Percentiles rank a stretch among this genome's conserved stretches.
These are phyloP conservation scores for Gadus chalcogrammus DNA, from an alignment of 2,113 vertebrate species.

Conservation along the genomic window DNA sequence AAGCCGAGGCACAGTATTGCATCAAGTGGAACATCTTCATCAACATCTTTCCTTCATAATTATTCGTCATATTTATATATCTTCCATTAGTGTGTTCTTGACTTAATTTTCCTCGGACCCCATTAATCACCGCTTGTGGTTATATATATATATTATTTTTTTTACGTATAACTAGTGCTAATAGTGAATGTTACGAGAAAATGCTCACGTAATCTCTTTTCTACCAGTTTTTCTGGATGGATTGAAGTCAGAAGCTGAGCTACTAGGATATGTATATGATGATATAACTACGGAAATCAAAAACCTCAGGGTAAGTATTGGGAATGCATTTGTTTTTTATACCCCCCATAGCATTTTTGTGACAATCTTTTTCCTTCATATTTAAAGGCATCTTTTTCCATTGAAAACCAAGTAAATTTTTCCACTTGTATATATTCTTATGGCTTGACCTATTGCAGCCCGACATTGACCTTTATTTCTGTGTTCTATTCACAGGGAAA, in stretches of 20 bases:
- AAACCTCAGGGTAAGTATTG: conserved; percentile 64
- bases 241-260: conserved; percentile 76
- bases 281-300: conserved; percentile 74
- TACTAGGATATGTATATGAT: conserved; percentile 73
- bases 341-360: neutral
- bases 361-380: neutral
- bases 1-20: too few species aligned
- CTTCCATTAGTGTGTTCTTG: too few species aligned
- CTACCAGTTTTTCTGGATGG: conserved; percentile 86
- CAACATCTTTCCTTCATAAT: too few species aligned
- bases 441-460: neutral
- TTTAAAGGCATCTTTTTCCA: neutral
- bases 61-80: too few species aligned
- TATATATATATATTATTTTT: too few species aligned
- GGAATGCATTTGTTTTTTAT: neutral
- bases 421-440: neutral
- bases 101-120: too few species aligned
- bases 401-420: neutral
- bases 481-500: conserved; percentile 40
- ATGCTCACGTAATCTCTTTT: neutral
- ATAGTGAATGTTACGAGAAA: too few species aligned
- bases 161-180: too few species aligned
- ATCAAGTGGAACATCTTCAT: too few species aligned
- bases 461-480: neutral
- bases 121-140: too few species aligned